phyloP scores from a whole-genome alignment of 2,888 invertebrate species.

The Merodon equestris region DNA sequence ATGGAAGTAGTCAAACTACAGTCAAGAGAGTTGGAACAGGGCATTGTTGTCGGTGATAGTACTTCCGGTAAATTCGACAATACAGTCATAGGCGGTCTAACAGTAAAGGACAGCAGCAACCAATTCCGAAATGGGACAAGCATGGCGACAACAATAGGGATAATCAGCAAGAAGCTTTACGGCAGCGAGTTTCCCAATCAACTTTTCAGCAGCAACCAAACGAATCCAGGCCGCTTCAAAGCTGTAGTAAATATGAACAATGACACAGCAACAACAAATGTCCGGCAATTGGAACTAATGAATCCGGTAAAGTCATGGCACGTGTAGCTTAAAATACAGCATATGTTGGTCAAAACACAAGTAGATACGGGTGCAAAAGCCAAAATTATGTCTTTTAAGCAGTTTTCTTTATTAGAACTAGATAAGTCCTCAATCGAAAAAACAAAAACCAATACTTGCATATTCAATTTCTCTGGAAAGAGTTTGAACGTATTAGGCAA shows the following conservation, averaged over 20 bases:
- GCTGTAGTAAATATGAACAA: not conserved
- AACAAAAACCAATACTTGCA: no score
- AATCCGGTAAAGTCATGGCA: not conserved
- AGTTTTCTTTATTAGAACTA: slow-evolving; percentile 2
- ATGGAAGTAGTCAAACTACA: slow-evolving; percentile 8
- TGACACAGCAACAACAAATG: not conserved
- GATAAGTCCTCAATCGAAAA: not conserved
- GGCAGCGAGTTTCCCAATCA: not conserved
- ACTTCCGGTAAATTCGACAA: not conserved
- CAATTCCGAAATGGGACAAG: not conserved
- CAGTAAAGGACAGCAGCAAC: not conserved
- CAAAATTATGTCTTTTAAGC: not conserved
- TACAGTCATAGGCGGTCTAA: no score
- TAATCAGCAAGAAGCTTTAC: not conserved
- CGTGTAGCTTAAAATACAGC: not conserved
- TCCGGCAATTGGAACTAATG: not conserved
- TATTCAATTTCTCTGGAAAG: not conserved
- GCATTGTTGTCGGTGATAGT: not conserved
- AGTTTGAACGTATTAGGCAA: not conserved
- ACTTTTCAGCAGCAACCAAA: not conserved
- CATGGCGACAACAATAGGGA: not conserved
- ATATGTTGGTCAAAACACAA: not conserved
- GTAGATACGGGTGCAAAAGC: slow-evolving; percentile 1
- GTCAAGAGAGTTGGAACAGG: slow-evolving; percentile 6
- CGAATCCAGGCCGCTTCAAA: not conserved